These are phyloP conservation scores for Drosophila tropicalis DNA, from an alignment of 1,140 invertebrate species.

Conservation along the genomic window DNA sequence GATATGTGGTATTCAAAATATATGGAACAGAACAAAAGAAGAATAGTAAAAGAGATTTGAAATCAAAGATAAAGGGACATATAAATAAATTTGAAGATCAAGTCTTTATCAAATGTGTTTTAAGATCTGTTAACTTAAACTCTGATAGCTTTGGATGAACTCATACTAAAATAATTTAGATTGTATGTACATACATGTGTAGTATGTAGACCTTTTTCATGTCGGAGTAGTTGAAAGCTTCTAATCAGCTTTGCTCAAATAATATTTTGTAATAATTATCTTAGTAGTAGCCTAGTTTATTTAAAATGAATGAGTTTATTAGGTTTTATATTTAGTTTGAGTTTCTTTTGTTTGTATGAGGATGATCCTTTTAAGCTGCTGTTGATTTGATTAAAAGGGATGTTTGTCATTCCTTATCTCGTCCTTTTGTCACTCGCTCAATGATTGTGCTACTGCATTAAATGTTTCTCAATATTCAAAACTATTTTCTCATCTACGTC, in stretches of 20 bases:
- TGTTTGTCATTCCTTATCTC: constrained; percentile 15
- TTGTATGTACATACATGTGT: too few species aligned
- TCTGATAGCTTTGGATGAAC: too few species aligned
- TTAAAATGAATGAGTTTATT: constrained; percentile 5
- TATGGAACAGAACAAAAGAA: constrained; percentile 13
- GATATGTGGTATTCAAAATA: constrained; percentile 72
- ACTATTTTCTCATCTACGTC: constrained; percentile 21
- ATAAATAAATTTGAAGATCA: too few species aligned
- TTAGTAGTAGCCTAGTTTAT: background rate
- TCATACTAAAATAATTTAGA: too few species aligned
- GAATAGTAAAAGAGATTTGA: background rate
- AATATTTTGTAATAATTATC: background rate
- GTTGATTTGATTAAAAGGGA: constrained; percentile 13
- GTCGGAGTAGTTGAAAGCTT: background rate
- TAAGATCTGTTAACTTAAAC: too few species aligned
- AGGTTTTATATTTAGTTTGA: background rate
- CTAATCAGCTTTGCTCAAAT: background rate
- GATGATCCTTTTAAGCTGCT: constrained; percentile 58
- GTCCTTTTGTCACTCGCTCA: constrained; percentile 59
- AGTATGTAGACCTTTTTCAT: too few species aligned
- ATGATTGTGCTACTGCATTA: constrained; percentile 76
- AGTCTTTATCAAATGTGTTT: too few species aligned
- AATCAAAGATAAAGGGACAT: too few species aligned
- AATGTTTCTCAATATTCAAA: constrained; percentile 48
- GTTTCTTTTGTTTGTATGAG: constrained; percentile 20